Percentiles rank a stretch among this genome's conserved stretches.
Conservation (phyloP, 2,888 invertebrate genomes). For the Lasioglossum zephyrum region DNA sequence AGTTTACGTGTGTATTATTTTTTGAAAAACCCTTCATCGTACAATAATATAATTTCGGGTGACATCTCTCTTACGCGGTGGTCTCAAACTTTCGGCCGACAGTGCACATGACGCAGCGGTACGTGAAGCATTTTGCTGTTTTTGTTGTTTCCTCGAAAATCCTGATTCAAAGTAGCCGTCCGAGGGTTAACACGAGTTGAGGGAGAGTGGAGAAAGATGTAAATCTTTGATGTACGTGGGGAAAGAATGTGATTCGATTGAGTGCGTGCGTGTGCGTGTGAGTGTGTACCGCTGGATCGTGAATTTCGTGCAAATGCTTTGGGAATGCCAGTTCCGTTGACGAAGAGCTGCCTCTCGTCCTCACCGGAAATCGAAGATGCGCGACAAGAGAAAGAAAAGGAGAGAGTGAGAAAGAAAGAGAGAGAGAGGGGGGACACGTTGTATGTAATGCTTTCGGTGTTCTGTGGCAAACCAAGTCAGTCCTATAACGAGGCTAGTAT, state of each 20-base stretch:
- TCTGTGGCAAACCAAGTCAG: constrained; percentile 61
- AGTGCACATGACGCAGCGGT: background rate
- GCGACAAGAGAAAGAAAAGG: constrained; percentile 21
- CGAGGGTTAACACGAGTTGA: constrained; percentile 13
- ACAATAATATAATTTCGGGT: too few relatives aligned
- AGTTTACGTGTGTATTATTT: too few relatives aligned
- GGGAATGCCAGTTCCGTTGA: constrained; percentile 48
- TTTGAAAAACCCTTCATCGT: too few relatives aligned
- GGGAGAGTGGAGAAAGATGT: background rate
- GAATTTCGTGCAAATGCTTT: constrained; percentile 44
- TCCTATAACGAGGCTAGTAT: constrained; percentile 60
- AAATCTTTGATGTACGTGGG: background rate
- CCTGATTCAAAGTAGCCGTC: constrained; percentile 10
- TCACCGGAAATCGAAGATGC: background rate
- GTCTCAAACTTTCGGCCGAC: too few relatives aligned
- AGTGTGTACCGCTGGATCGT: background rate
- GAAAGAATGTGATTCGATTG: background rate
- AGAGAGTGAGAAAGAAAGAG: background rate
- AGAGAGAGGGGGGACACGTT: constrained; percentile 16
- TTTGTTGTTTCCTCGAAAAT: background rate
- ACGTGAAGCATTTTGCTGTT: background rate
- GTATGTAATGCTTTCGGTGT: constrained; percentile 73
- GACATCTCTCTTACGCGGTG: too few relatives aligned
- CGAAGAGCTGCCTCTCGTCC: constrained; percentile 27
- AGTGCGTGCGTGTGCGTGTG: background rate